A percentile compares a stretch with the other conserved stretches of the same genome.
Evolutionary conservation across 2,888 invertebrate genomes (phyloP).

Genomic region (Synanthedon formicaeformis): DNA sequence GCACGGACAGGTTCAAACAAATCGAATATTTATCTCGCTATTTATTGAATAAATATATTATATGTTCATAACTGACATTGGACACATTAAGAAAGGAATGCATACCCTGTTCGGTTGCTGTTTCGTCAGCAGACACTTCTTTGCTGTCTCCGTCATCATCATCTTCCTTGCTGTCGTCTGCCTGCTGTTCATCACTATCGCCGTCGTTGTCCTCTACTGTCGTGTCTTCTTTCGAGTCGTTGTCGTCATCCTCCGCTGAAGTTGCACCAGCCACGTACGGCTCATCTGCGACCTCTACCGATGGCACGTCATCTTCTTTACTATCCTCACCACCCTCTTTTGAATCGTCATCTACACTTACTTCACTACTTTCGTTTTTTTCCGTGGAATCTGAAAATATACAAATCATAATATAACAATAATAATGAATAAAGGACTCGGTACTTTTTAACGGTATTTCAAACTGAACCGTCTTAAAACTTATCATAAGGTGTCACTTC

Average conservation of each 20-base stretch:
- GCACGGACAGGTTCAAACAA: no score
- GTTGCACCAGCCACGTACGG: conserved; percentile 58
- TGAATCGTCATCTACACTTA: conserved; percentile 54
- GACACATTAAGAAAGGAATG: not conserved
- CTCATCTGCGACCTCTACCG: conserved; percentile 61
- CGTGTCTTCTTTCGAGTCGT: conserved; percentile 45
- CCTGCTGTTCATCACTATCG: conserved; percentile 37
- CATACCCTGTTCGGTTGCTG: conserved; percentile 53
- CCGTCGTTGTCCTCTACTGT: conserved; percentile 29
- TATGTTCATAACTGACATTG: not conserved
- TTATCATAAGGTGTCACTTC: no score
- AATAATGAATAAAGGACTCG: not conserved
- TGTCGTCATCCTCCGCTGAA: conserved; percentile 45
- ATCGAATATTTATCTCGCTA: no score
- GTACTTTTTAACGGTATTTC: not conserved
- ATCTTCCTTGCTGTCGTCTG: conserved; percentile 33
- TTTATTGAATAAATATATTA: not conserved
- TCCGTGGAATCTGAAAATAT: conserved; percentile 46
- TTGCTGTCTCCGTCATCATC: conserved; percentile 43
- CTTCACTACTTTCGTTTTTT: conserved; percentile 66
- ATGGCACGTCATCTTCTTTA: conserved; percentile 40
- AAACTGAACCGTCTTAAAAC: no score
- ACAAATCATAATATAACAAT: not conserved
- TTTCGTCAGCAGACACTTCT: conserved; percentile 60
- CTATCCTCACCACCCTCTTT: conserved; percentile 55